Conservation (phyloP, 2,113 vertebrate genomes). For the Paramormyrops kingsleyae region DNA sequence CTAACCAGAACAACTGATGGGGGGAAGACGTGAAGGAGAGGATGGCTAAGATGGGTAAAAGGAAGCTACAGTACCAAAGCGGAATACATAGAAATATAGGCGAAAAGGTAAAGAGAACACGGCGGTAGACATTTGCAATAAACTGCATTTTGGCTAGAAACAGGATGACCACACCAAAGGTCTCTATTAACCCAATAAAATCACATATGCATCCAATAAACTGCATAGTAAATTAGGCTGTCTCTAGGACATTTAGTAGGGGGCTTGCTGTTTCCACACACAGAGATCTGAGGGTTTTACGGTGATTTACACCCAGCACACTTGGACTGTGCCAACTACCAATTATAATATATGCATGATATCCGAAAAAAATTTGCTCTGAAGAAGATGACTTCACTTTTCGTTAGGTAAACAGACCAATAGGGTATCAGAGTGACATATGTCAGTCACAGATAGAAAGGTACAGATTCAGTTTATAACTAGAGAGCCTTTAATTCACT, state of each 20-base stretch:
- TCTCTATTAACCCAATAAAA: conserved; percentile 11
- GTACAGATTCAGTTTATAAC: not conserved
- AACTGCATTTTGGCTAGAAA: not conserved
- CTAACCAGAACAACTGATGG: not conserved
- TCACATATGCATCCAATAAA: conserved; percentile 2
- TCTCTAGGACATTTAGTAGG: not conserved
- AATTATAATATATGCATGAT: not conserved
- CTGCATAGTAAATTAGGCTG: not conserved
- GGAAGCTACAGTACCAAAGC: not conserved
- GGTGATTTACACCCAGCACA: not conserved
- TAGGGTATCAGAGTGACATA: not conserved
- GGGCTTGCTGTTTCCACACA: conserved; percentile 3
- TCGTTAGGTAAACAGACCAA: not conserved
- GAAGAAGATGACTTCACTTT: not conserved
- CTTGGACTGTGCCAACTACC: not conserved
- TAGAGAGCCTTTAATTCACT: not conserved
- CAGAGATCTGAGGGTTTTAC: conserved; percentile 11
- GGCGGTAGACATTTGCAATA: not conserved
- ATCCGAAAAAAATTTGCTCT: not conserved
- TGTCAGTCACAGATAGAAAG: not conserved
- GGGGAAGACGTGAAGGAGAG: conserved; percentile 18
- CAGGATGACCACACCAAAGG: conserved; percentile 18
- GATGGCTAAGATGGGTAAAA: not conserved
- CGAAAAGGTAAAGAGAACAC: not conserved
- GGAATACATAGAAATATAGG: not conserved